phyloP scores from a whole-genome alignment of 2,113 vertebrate species.

The Jaculus jaculus region DNA sequence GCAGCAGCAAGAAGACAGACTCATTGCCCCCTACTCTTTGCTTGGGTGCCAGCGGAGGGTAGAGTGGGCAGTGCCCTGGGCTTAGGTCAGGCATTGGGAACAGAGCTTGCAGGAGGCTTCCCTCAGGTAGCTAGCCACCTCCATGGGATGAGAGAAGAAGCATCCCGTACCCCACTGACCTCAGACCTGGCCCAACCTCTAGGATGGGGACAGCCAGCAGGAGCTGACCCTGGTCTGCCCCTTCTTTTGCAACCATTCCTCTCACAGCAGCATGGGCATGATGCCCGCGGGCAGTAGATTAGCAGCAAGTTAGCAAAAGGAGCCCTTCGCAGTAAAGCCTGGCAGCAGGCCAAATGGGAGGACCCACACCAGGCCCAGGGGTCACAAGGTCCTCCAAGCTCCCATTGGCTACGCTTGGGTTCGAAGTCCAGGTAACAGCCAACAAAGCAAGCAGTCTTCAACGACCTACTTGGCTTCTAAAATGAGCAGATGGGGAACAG shows the following conservation, averaged over 20 bases:
- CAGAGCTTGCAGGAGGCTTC: not conserved
- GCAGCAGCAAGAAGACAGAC: not conserved
- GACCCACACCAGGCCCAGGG: not conserved
- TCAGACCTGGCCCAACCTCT: not conserved
- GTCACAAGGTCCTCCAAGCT: not conserved
- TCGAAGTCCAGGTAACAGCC: not conserved
- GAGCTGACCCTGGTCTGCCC: not conserved
- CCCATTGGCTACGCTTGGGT: not conserved
- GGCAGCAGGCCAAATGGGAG: too few relatives aligned
- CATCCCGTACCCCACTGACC: accelerated
- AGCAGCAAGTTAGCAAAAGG: not conserved
- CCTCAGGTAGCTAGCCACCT: not conserved
- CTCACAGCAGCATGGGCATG: not conserved
- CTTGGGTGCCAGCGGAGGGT: not conserved
- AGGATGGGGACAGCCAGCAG: accelerated
- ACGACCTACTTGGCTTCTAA: not conserved
- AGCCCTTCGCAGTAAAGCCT: not conserved
- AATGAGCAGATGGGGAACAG: too few relatives aligned
- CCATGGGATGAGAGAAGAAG: accelerated
- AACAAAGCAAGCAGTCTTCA: not conserved
- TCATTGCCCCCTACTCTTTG: accelerated
- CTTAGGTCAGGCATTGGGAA: not conserved
- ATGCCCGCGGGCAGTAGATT: too few relatives aligned
- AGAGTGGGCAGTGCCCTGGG: not conserved
- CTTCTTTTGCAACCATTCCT: not conserved